phyloP scores from a whole-genome alignment of 2,113 vertebrate genomes.

The Antechinus flavipes region DNA sequence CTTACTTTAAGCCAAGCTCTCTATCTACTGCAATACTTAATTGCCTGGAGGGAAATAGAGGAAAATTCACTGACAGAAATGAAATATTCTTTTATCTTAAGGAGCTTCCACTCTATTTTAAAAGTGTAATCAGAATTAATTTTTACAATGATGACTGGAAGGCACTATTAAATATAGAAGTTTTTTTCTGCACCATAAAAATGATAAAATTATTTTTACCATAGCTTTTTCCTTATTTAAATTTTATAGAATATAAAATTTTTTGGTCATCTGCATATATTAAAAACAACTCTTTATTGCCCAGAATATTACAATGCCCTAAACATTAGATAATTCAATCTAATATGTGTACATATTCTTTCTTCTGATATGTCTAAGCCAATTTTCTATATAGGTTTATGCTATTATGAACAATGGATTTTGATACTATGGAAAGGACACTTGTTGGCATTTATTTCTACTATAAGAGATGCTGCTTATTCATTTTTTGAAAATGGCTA shows the following conservation, averaged over 20 bases:
- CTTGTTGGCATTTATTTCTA: neutral
- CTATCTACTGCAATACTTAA: neutral
- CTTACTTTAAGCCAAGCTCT: neutral
- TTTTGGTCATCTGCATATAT: conserved; percentile 19
- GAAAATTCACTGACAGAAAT: neutral
- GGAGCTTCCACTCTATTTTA: neutral
- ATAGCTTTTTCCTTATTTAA: conserved; percentile 27
- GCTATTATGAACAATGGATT: neutral
- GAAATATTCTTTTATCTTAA: neutral
- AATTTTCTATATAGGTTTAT: conserved; percentile 4
- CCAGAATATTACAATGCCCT: neutral
- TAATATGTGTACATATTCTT: neutral
- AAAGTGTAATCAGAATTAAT: conserved; percentile 15
- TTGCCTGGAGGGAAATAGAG: neutral
- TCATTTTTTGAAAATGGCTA: neutral
- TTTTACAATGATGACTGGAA: neutral
- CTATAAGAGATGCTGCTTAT: neutral
- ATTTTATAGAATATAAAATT: conserved; percentile 42
- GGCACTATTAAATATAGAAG: conserved; percentile 20
- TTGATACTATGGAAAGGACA: neutral
- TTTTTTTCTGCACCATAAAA: conserved; percentile 6
- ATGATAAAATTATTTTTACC: neutral
- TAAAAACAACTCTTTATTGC: conserved; percentile 37
- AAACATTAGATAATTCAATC: conserved; percentile 23
- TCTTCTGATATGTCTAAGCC: neutral